These are phyloP conservation scores for Onychostruthus taczanowskii DNA, from an alignment of 2,113 vertebrate species.

Conservation along the genomic window DNA sequence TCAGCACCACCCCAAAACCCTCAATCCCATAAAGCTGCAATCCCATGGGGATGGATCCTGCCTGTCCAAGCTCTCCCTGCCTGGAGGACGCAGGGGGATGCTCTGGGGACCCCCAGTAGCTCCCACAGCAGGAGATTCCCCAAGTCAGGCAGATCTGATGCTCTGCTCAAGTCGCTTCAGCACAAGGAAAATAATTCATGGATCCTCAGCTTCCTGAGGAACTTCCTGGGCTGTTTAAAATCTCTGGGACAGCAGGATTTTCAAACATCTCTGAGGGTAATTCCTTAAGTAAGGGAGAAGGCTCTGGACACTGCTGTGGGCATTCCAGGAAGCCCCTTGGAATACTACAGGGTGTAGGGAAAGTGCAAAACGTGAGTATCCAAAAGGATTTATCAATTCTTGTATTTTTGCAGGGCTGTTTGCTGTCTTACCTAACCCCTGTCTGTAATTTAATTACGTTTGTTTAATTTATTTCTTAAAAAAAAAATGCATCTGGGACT, in stretches of 20 bases:
- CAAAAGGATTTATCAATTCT: not conserved
- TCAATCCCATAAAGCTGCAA: rapidly evolving
- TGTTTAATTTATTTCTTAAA: constrained; percentile 51
- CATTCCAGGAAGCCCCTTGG: not conserved
- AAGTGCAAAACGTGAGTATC: not conserved
- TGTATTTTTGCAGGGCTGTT: not conserved
- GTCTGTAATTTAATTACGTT: constrained; percentile 51
- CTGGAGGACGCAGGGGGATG: not conserved
- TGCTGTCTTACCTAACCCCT: constrained; percentile 28
- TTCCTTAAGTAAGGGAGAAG: not conserved
- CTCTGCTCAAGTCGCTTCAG: not conserved
- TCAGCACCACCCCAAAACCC: not conserved
- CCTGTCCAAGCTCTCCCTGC: rapidly evolving
- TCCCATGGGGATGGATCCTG: rapidly evolving
- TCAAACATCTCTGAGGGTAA: rapidly evolving
- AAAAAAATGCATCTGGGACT: constrained; percentile 47
- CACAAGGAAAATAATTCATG: not conserved
- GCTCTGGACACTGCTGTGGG: not conserved
- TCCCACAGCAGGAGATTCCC: not conserved
- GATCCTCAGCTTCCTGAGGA: not conserved
- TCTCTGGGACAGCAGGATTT: not conserved
- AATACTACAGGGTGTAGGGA: not conserved
- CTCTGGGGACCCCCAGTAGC: not conserved
- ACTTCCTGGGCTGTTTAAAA: not conserved
- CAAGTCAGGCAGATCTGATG: not conserved